These are phyloP conservation scores for Kradibia gibbosae DNA, from an alignment of 1,140 invertebrate species.

Conservation along the genomic window DNA sequence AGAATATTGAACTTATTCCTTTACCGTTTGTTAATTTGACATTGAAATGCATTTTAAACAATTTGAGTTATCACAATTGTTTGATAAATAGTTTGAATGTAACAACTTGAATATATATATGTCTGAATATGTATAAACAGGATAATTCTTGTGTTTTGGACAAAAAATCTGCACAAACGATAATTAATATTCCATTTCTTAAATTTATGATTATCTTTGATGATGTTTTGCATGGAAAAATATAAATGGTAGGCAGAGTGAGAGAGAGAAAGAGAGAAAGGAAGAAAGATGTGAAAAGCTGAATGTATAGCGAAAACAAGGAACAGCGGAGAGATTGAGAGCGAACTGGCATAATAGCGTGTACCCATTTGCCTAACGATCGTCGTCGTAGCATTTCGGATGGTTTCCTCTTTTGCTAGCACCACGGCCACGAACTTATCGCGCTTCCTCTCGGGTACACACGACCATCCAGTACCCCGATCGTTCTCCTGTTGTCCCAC, in stretches of 20 bases:
- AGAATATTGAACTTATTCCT: too few relatives aligned
- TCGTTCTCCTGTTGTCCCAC: conserved; percentile 29
- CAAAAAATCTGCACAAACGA: too few relatives aligned
- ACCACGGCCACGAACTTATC: conserved; percentile 62
- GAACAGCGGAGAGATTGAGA: not conserved
- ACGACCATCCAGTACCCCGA: conserved; percentile 50
- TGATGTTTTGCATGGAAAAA: not conserved
- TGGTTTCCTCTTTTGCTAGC: conserved; percentile 40
- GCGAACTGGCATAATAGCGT: conserved; percentile 58
- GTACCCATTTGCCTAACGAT: conserved; percentile 70
- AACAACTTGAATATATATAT: too few relatives aligned
- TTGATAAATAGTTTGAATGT: too few relatives aligned
- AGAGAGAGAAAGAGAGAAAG: conserved; percentile 18
- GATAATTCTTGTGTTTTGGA: too few relatives aligned
- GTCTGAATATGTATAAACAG: not conserved
- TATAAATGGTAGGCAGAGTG: not conserved
- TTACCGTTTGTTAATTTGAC: too few relatives aligned
- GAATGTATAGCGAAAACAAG: too few relatives aligned
- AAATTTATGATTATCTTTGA: not conserved
- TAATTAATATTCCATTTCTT: not conserved
- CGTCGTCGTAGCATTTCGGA: conserved; percentile 46
- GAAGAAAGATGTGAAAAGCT: not conserved
- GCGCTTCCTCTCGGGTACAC: conserved; percentile 70
- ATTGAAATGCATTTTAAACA: too few relatives aligned
- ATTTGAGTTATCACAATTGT: too few relatives aligned